Evolutionary conservation across 2,797 vertebrate species (phyloP).

Genomic region (Labeo calbasu): DNA sequence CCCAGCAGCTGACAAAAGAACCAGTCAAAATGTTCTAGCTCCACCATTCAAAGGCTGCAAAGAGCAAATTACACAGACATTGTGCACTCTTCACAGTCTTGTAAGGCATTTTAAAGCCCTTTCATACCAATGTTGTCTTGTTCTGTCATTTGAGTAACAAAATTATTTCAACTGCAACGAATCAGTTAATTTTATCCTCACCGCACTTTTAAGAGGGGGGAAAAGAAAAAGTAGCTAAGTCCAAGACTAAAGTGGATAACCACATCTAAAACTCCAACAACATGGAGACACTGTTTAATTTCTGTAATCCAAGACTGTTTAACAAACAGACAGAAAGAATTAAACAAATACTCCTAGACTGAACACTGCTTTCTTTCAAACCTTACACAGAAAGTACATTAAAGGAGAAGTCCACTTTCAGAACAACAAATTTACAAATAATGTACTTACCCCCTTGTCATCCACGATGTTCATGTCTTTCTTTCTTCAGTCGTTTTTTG

Average conservation of each 20-base stretch:
- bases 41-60: not conserved
- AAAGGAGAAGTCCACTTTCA: too few species aligned
- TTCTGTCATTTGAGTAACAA: not conserved
- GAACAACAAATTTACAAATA: too few species aligned
- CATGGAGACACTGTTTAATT: slow-evolving; percentile 7
- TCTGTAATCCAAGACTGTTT: not conserved
- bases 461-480: too few species aligned
- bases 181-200: not conserved
- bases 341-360: not conserved
- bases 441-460: too few species aligned
- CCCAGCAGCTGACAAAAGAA: not conserved
- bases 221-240: not conserved
- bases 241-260: not conserved
- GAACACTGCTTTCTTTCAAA: not conserved
- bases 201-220: not conserved
- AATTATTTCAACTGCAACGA: not conserved
- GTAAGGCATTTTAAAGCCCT: not conserved
- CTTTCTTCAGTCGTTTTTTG: too few species aligned
- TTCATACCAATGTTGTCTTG: not conserved
- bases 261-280: not conserved
- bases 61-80: not conserved
- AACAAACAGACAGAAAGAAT: not conserved
- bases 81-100: not conserved
- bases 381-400: not conserved
- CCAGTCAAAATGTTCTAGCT: not conserved